Percentiles rank a stretch among this genome's conserved stretches.
Conservation (phyloP, 2,113 vertebrate genomes). For the Agelaius tricolor region DNA sequence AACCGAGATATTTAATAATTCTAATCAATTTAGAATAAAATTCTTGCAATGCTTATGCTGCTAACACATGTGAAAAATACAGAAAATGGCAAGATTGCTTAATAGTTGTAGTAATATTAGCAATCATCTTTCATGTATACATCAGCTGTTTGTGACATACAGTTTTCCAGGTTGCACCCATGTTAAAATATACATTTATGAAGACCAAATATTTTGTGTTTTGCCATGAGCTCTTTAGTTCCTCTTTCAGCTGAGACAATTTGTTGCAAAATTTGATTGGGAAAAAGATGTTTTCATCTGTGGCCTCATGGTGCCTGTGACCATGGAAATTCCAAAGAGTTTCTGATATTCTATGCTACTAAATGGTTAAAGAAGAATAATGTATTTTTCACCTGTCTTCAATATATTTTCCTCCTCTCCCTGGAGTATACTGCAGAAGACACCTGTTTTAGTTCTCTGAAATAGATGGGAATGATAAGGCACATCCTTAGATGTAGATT, state of each 20-base stretch:
- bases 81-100: not conserved
- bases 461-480: not conserved
- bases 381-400: not conserved
- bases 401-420: not conserved
- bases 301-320: not conserved
- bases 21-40: not conserved
- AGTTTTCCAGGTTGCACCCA: not conserved
- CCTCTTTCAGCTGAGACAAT: not conserved
- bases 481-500: not conserved
- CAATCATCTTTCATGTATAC: not conserved
- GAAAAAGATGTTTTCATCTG: not conserved
- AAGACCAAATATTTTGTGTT: not conserved
- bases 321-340: not conserved
- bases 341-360: not conserved
- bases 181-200: not conserved
- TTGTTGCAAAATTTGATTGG: not conserved
- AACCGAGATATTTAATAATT: not conserved
- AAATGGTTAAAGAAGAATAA: not conserved
- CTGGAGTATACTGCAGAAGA: not conserved
- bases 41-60: not conserved
- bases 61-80: not conserved
- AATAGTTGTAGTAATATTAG: not conserved
- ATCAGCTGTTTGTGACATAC: not conserved
- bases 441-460: not conserved
- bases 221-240: not conserved